Evolutionary conservation across 2,888 invertebrate species (phyloP).

Genomic region (Andrena camellia): DNA sequence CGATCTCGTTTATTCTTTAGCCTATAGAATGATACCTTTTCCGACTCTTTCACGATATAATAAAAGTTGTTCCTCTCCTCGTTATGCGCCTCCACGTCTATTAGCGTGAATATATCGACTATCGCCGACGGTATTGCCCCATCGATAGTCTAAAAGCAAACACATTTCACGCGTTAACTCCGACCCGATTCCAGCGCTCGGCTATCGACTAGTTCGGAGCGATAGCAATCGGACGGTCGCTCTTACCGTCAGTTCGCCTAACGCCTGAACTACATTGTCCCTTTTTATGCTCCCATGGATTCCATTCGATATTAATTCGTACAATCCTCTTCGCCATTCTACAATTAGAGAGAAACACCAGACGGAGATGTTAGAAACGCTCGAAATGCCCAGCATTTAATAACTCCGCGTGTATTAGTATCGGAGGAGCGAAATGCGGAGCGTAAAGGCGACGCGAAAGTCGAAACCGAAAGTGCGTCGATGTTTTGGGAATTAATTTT

Average conservation of each 20-base stretch:
- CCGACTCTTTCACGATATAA: conserved; percentile 91
- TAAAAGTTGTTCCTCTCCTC: conserved; percentile 92
- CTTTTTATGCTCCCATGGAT: conserved; percentile 91
- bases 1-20: conserved; percentile 10
- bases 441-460: too few species aligned
- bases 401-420: neutral
- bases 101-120: conserved; percentile 93
- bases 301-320: conserved; percentile 93
- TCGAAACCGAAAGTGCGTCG: too few species aligned
- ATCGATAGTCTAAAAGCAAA: conserved; percentile 89
- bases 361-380: neutral
- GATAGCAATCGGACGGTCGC: too few species aligned
- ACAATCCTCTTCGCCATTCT: conserved; percentile 91
- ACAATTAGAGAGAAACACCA: conserved; percentile 81
- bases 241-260: conserved; percentile 92
- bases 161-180: conserved; percentile 4
- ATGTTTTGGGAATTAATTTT: too few species aligned
- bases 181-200: too few species aligned
- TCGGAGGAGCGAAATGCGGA: too few species aligned
- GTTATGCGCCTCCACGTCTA: conserved; percentile 93
- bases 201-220: too few species aligned
- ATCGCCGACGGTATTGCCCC: conserved; percentile 93
- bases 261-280: conserved; percentile 90
- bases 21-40: conserved; percentile 87
- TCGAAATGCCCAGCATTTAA: neutral